phyloP scores from a whole-genome alignment of 30 jellyfish, hydroid and myxozoan genomes.

The Phacellophora camtschatica region DNA sequence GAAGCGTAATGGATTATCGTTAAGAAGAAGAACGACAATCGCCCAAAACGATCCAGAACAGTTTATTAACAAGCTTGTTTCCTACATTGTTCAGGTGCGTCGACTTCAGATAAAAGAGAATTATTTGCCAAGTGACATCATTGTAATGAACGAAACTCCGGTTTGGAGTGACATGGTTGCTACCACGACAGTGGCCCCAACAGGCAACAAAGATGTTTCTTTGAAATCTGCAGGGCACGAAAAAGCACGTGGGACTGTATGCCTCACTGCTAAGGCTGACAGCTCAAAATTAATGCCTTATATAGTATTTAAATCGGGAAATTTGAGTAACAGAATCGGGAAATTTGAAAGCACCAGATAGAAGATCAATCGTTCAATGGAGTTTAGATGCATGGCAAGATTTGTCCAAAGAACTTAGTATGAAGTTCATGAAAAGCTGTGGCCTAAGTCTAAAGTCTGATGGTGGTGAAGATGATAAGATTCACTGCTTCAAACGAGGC shows the following conservation, averaged over 20 bases:
- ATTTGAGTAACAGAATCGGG: constrained; percentile 4
- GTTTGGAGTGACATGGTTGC: constrained; percentile 20
- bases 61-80: not conserved
- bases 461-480: constrained; percentile 47
- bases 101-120: constrained; percentile 14
- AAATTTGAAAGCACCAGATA: constrained; percentile 23
- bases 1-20: constrained; percentile 13
- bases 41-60: constrained; percentile 18
- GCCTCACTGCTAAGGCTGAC: constrained; percentile 22
- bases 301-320: constrained; percentile 15
- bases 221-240: too few species aligned
- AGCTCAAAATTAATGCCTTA: constrained; percentile 2
- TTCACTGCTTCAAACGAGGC: too few species aligned
- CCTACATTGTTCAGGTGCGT: not conserved
- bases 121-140: constrained; percentile 68
- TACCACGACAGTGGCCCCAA: constrained; percentile 15
- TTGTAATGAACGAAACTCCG: constrained; percentile 43
- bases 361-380: constrained; percentile 36
- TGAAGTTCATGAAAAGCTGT: not conserved
- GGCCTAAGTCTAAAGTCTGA: constrained; percentile 8
- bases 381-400: constrained; percentile 18
- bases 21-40: constrained; percentile 10
- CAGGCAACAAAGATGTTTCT: too few species aligned
- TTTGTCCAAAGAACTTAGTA: not conserved
- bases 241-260: too few species aligned